phyloP scores from a whole-genome alignment of 2,888 invertebrate species.

The Microctonus aethiopoides region DNA sequence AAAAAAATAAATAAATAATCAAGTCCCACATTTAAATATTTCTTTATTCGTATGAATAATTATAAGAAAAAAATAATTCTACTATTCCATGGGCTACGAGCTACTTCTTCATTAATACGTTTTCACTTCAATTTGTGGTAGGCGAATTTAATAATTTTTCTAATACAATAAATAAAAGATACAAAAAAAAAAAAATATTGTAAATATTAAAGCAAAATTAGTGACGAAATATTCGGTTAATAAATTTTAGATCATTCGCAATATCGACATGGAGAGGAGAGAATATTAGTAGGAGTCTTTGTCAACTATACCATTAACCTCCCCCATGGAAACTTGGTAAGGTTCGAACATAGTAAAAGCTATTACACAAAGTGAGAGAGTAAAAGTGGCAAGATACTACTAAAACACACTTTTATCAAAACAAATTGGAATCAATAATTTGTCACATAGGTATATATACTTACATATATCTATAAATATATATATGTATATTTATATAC shows the following conservation, averaged over 20 bases:
- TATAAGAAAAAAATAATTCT: conserved; percentile 1
- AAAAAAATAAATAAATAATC: conserved; percentile 36
- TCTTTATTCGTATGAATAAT: conserved; percentile 27
- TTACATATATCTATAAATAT: not conserved
- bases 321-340: conserved; percentile 11
- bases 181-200: not conserved
- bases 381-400: not conserved
- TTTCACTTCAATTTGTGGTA: conserved; percentile 18
- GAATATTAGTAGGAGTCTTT: conserved; percentile 17
- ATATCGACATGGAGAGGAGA: not conserved
- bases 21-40: conserved; percentile 25
- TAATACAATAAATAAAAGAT: not conserved
- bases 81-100: conserved; percentile 4
- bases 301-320: conserved; percentile 16
- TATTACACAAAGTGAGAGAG: not conserved
- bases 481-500: not conserved
- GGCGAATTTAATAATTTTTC: conserved; percentile 1
- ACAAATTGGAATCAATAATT: not conserved
- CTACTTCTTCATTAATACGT: not conserved
- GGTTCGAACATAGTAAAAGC: conserved; percentile 4
- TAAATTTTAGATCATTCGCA: conserved; percentile 14
- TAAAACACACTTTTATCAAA: not conserved
- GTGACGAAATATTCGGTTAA: not conserved
- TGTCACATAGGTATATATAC: not conserved
- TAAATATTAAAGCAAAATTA: not conserved